Conservation (phyloP, 2,797 vertebrate genomes). For the Dermochelys coriacea region DNA sequence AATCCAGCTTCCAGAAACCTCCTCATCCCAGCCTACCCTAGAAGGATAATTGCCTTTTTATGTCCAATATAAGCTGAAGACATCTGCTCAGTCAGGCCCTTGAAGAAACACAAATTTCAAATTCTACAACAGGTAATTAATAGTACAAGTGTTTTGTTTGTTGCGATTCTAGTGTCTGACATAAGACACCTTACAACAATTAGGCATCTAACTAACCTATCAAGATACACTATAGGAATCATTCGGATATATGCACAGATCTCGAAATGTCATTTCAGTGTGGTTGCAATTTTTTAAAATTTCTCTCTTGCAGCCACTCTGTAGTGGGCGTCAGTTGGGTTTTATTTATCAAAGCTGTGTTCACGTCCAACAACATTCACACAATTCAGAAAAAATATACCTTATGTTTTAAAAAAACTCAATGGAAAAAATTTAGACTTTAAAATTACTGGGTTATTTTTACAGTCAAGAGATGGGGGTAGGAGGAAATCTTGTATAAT, state of each 20-base stretch:
- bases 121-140: background rate
- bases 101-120: background rate
- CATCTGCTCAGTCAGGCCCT: background rate
- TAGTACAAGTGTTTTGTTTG: background rate
- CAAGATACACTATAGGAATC: background rate
- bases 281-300: accelerated
- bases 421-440: background rate
- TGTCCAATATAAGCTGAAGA: background rate
- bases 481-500: background rate
- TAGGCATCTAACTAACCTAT: background rate
- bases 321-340: background rate
- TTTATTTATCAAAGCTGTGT: background rate
- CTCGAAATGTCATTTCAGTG: background rate
- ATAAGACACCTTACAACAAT: background rate
- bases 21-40: background rate
- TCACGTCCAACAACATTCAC: background rate
- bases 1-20: background rate
- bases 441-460: background rate
- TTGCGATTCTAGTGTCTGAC: background rate
- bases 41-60: background rate
- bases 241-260: background rate
- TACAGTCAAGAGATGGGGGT: background rate
- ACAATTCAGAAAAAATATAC: background rate
- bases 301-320: slow-evolving; percentile 27
- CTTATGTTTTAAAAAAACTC: background rate